These are phyloP conservation scores for Melieria crassipennis DNA, from an alignment of 2,888 invertebrate genomes.

Conservation along the genomic window DNA sequence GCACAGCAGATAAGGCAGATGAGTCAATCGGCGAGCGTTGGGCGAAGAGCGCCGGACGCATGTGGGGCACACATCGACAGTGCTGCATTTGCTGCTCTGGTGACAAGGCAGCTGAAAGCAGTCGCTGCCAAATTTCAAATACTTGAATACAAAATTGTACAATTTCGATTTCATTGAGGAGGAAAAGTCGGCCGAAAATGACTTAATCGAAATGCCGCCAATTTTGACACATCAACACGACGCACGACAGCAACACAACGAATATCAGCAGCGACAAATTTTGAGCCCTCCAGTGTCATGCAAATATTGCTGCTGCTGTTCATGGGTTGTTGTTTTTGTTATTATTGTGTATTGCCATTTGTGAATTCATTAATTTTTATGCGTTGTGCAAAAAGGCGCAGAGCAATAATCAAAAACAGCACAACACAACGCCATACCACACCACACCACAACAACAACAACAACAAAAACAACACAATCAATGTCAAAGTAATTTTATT, in stretches of 20 bases:
- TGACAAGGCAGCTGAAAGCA: background rate
- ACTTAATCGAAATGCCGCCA: background rate
- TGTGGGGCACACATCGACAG: too few relatives aligned
- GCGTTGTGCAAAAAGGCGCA: constrained; percentile 8
- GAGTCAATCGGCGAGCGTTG: constrained; percentile 11
- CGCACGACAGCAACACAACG: background rate
- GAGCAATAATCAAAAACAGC: constrained; percentile 1
- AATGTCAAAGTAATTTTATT: constrained; percentile 22
- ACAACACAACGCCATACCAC: too few relatives aligned
- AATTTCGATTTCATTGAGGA: too few relatives aligned
- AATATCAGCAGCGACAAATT: background rate
- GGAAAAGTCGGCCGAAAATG: too few relatives aligned
- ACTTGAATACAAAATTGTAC: too few relatives aligned
- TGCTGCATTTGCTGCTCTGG: background rate
- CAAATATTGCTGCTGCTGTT: background rate
- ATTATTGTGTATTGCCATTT: background rate
- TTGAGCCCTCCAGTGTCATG: background rate
- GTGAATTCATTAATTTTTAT: constrained; percentile 18
- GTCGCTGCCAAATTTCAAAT: background rate
- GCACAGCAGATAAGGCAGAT: constrained; percentile 20
- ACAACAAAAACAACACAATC: constrained; percentile 1
- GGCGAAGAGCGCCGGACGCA: too few relatives aligned
- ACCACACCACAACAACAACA: background rate
- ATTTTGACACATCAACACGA: background rate
- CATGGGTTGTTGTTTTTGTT: background rate